These are phyloP conservation scores for Drosophila pseudoobscura DNA, from an alignment of 1,140 invertebrate species.

Conservation along the genomic window DNA sequence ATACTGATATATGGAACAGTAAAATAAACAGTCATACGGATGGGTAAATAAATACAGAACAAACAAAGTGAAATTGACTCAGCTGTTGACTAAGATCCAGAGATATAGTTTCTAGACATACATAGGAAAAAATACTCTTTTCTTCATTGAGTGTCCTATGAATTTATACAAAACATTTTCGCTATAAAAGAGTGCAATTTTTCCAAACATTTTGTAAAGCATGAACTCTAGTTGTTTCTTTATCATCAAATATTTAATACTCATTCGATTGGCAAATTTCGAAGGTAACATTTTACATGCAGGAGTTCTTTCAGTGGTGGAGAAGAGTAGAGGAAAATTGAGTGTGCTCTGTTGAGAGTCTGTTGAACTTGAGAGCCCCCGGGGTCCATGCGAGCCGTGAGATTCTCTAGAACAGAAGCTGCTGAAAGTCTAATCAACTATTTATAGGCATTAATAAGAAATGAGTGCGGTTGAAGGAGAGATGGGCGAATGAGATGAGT, in stretches of 20 bases:
- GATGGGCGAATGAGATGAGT: background rate
- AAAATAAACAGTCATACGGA: no score
- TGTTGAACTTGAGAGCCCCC: conserved; percentile 8
- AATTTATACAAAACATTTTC: background rate
- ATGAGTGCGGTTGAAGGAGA: conserved; percentile 16
- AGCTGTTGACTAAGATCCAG: no score
- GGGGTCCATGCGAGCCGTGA: background rate
- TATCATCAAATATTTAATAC: conserved; percentile 3
- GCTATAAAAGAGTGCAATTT: conserved; percentile 13
- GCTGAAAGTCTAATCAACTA: conserved; percentile 51
- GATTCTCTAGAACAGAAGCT: conserved; percentile 5
- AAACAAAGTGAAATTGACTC: no score
- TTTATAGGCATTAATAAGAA: conserved; percentile 52
- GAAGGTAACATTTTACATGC: background rate
- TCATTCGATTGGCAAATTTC: background rate
- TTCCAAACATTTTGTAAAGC: no score
- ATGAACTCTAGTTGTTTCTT: background rate
- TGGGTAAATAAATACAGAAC: no score
- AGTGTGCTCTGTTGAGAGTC: conserved; percentile 7
- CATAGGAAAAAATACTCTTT: background rate
- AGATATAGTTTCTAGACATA: no score
- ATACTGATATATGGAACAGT: no score
- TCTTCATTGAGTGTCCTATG: conserved; percentile 29
- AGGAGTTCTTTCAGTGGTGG: background rate
- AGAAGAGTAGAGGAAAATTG: conserved; percentile 12